Percentiles rank a stretch among this genome's conserved stretches.
These are phyloP conservation scores for Nebria brevicollis DNA, from an alignment of 2,888 invertebrate genomes.

Conservation along the genomic window DNA sequence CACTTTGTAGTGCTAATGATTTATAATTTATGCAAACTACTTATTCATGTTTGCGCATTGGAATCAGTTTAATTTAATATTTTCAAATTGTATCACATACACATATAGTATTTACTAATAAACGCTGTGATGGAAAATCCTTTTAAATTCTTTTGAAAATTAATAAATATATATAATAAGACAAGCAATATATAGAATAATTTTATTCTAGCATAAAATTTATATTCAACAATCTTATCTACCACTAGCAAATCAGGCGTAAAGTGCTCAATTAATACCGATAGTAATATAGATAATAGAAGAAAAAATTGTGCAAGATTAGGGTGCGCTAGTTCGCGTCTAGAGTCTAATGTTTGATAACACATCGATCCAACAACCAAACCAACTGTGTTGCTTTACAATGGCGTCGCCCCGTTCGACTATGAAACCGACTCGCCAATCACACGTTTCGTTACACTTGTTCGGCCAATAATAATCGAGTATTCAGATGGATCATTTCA, in stretches of 20 bases:
- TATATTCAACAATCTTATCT: too few relatives aligned
- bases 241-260: background rate
- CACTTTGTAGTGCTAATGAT: background rate
- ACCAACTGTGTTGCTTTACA: conserved; percentile 31
- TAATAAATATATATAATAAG: background rate
- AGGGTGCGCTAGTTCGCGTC: background rate
- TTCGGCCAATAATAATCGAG: conserved; percentile 22
- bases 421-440: conserved; percentile 21
- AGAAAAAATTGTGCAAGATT: background rate
- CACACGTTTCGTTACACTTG: conserved; percentile 4
- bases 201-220: too few relatives aligned
- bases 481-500: background rate
- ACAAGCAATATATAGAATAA: too few relatives aligned
- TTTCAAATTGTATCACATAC: too few relatives aligned
- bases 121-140: too few relatives aligned
- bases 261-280: background rate
- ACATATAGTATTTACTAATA: too few relatives aligned
- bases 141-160: background rate
- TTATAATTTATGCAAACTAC: background rate
- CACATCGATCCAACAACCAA: conserved; percentile 36
- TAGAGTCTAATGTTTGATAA: conserved; percentile 2
- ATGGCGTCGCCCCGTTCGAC: conserved; percentile 35
- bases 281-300: background rate
- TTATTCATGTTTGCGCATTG: background rate
- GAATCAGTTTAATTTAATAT: too few relatives aligned